Base-by-base conservation (phyloP, 2,888 invertebrate species). In the Sycophila texana region DNA sequence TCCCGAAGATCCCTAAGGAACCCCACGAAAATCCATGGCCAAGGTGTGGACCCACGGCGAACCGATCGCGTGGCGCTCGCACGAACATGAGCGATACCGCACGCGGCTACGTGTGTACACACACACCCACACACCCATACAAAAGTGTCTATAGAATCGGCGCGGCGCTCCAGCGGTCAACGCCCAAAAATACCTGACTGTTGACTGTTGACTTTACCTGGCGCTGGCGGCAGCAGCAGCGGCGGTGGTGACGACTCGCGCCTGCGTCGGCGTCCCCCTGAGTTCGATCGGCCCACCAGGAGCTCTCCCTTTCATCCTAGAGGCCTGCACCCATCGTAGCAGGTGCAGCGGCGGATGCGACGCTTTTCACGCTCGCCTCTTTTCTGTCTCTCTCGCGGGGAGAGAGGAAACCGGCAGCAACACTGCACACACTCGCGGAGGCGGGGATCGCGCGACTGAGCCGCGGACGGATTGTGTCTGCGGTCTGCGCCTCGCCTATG, bases 181-280 rank as follows among this genome's bases (percentile, higher is more conserved):
- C 85, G 85, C 85, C 85, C 85, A 85, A 85, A 84, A 82, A 85
- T 84, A 84, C 85, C 84, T 82, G 84, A 82, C 83, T 76, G 81
- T 83, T 82, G 82, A 82, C 83, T 82, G 81, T 39, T 63, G 61
- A 39, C 61, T 63, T 81, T 81, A 80, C 83, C 81, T 75, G 81
- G 72, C 72, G 76, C 80, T 71, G 68, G 83, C 82, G 72, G 72
- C 72, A 60, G 72, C 81, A 80, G 70, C 73, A 67, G 74, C 79
- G 57, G 63, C 49, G 60, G 63, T 72, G 53, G 65, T 58, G 67
- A 75, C 71, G 60, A 16, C 51, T 14, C 51, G 65, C 79, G 79
- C 81, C 68, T 74, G 80, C 79, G 78, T 77, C 72, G 77, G 77
- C 77, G 72, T 65, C 67, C 53, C 57, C 60, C 49, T 47, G 51